Base-by-base conservation (phyloP, 2,888 invertebrate species). In the Penaeus monodon region DNA sequence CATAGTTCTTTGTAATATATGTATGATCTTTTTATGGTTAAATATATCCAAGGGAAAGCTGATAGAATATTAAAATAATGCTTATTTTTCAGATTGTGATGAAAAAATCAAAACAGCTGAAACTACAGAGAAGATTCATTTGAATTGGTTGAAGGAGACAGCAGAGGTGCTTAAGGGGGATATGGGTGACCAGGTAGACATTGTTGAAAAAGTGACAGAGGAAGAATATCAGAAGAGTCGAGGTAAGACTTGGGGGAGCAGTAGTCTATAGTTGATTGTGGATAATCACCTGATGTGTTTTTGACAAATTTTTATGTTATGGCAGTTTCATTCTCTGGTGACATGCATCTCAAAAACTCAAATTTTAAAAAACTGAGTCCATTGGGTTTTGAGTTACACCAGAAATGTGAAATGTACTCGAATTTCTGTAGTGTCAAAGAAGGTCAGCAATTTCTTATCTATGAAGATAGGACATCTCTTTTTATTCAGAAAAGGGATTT, bases 161-260 rank as follows among this genome's bases (percentile, higher is more conserved):
- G 38, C 57, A 2, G 80, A 83, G 68, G 14, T 88, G 66, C 44
- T 76, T 8, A 29, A n/a, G 29, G 86, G 70, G 66, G 84, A 82
- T n/a, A 49, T 24, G 49, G 78, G 81, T 24, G 84, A 84, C 10
- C 83, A 78, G 33, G 81, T 88, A 10, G 86, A 88, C 27, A 88
- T 88, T 44, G 24, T 88, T 12, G 88, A 88, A 20, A 63, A 86
- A 65, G n/a, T 86, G 33, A 81, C 86, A 0, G 88, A 88, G 76
- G 77, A 88, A 33, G 84, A 88, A 68, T 88, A 70, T 57, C 76
- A 84, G 27, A 63, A 44, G 38, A 84, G 81, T 65, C 49, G 84
- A 86, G 84, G 88, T 88, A 77, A 79, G 80, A 17, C 57, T 57
- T 57, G 17, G 14, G 14, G 57, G 57, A 57, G 44, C 44, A 44